These are phyloP conservation scores for Poeciliopsis gracilis DNA, from an alignment of 2,797 vertebrate species.

Conservation along the genomic window DNA sequence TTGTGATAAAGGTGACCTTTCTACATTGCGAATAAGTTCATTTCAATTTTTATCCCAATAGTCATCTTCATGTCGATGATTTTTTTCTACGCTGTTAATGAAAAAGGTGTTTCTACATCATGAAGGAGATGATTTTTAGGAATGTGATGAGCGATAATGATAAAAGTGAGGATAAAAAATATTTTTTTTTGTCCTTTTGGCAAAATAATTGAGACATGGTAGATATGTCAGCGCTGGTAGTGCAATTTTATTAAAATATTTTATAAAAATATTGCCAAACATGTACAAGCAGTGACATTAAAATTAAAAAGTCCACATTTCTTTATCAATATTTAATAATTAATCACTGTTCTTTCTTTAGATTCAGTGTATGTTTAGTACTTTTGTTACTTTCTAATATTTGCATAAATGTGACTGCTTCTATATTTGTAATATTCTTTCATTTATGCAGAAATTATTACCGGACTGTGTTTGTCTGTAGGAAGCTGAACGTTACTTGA, in stretches of 20 bases:
- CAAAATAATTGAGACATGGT: neutral
- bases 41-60: neutral
- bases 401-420: neutral
- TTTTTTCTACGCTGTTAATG: neutral
- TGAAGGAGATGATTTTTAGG: neutral
- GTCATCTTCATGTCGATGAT: neutral
- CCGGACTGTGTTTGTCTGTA: constrained; percentile 51
- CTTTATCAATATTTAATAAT: neutral
- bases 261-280: neutral
- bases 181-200: neutral
- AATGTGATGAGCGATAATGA: neutral
- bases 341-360: neutral
- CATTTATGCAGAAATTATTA: neutral
- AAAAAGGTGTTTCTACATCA: neutral
- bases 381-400: neutral
- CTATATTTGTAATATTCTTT: neutral
- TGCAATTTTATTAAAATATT: neutral
- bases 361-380: neutral
- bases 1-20: neutral
- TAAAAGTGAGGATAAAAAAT: neutral
- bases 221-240: neutral
- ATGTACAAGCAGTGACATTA: neutral
- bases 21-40: neutral
- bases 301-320: neutral
- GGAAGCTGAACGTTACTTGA: constrained; percentile 84